Percentiles rank a stretch among this genome's conserved stretches.
phyloP scores from a whole-genome alignment of 2,888 invertebrate species.

The Ormyrus labotus region DNA sequence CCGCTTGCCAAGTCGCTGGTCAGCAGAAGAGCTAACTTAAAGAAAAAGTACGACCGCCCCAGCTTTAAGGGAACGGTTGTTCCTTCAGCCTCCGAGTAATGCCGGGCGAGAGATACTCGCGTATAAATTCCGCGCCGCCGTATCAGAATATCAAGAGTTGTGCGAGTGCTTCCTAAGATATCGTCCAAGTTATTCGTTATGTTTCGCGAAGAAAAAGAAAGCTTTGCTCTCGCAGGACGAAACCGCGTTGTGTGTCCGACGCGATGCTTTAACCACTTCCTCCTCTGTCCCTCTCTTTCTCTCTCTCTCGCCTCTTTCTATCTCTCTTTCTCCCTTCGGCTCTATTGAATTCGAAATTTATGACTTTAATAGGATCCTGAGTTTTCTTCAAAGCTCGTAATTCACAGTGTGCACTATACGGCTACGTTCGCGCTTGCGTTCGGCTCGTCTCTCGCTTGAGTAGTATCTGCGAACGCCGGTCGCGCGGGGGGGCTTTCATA shows the following conservation, averaged over 20 bases:
- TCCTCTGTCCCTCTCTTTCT: neutral
- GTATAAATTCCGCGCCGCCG: constrained; percentile 12
- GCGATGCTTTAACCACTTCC: constrained; percentile 36
- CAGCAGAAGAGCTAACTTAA: no score
- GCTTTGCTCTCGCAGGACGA: constrained; percentile 6
- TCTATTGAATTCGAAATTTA: constrained; percentile 74
- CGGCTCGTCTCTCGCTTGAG: constrained; percentile 23
- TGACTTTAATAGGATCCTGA: constrained; percentile 73
- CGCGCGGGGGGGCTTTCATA: constrained; percentile 31
- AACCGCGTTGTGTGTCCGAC: neutral
- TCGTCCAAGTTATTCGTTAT: constrained; percentile 46
- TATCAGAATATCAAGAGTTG: neutral
- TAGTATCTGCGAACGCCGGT: constrained; percentile 31
- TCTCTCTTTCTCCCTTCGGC: constrained; percentile 58
- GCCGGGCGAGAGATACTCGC: neutral
- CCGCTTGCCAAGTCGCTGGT: neutral
- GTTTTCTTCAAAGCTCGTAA: constrained; percentile 68
- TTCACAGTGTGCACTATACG: constrained; percentile 63
- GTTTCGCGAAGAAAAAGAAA: constrained; percentile 32
- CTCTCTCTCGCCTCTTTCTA: neutral
- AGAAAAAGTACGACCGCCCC: no score
- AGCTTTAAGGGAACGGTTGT: neutral
- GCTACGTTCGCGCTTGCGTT: neutral
- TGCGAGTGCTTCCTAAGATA: constrained; percentile 22
- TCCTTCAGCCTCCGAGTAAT: no score